These are phyloP conservation scores for Leptoclinus maculatus DNA, from an alignment of 2,797 vertebrate genomes.

Conservation along the genomic window DNA sequence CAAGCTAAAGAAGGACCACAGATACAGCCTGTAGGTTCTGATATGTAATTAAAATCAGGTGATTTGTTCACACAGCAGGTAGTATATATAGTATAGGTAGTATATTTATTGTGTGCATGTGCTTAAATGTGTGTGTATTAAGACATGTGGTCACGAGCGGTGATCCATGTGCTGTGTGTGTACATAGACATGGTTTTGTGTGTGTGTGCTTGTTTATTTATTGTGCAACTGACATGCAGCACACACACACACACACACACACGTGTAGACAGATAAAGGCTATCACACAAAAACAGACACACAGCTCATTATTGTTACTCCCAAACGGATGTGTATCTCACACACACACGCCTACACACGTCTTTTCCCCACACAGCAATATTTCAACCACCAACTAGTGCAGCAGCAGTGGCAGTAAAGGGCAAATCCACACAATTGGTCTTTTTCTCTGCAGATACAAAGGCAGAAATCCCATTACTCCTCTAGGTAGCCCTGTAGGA, in stretches of 20 bases:
- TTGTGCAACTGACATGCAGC: neutral
- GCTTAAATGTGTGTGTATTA: neutral
- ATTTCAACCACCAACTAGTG: constrained; percentile 43
- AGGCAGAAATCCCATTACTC: constrained; percentile 61
- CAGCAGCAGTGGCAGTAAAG: constrained; percentile 47
- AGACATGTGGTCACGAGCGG: neutral
- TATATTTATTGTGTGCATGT: neutral
- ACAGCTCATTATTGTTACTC: neutral
- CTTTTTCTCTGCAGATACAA: constrained; percentile 49
- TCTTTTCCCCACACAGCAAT: constrained; percentile 17
- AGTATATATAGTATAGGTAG: neutral
- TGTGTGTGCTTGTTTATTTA: neutral
- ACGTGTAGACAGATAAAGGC: too few species aligned
- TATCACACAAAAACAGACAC: neutral
- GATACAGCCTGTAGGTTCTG: too few species aligned
- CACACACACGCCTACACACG: neutral
- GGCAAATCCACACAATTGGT: constrained; percentile 61
- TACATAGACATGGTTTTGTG: neutral
- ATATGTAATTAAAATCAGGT: neutral
- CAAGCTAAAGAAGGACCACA: too few species aligned
- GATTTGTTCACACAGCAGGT: neutral
- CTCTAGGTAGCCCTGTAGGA: constrained; percentile 25
- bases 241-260: too few species aligned
- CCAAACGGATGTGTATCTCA: neutral
- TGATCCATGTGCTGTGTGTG: neutral